Conservation (phyloP, 2,888 invertebrate species). For the Bimastos eiseni region DNA sequence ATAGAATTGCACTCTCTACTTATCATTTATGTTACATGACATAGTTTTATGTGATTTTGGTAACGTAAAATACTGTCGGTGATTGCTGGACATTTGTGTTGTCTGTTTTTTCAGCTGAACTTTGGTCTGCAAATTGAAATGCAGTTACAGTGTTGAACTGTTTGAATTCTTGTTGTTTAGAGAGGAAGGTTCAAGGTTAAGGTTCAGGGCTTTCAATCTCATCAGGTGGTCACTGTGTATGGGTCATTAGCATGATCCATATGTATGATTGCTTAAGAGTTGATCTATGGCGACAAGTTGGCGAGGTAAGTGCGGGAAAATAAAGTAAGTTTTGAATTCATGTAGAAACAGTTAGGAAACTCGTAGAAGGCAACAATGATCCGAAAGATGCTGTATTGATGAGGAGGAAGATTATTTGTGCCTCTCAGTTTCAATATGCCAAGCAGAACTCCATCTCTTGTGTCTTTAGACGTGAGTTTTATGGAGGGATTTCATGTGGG, state of each 20-base stretch:
- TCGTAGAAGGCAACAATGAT: not conserved
- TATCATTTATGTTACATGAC: not conserved
- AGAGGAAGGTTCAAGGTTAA: not conserved
- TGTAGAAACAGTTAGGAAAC: not conserved
- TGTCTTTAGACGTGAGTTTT: no score
- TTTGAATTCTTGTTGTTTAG: not conserved
- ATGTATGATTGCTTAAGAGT: not conserved
- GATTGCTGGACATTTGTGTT: not conserved
- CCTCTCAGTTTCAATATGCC: not conserved
- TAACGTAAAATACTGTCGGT: not conserved
- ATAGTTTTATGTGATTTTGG: not conserved
- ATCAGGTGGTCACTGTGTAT: not conserved
- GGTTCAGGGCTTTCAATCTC: no score
- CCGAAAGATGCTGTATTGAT: not conserved
- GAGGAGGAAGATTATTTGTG: not conserved
- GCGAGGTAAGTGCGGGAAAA: not conserved
- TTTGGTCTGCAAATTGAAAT: not conserved
- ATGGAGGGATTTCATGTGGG: not conserved
- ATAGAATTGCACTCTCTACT: not conserved
- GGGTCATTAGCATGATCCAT: not conserved
- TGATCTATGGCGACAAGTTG: not conserved
- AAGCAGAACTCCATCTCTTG: not conserved
- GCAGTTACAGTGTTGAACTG: not conserved
- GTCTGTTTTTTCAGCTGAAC: not conserved
- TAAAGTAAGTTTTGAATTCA: no score